phyloP scores from a whole-genome alignment of 37 sponge, comb jelly and placozoan species.

The Bolinopsis microptera region DNA sequence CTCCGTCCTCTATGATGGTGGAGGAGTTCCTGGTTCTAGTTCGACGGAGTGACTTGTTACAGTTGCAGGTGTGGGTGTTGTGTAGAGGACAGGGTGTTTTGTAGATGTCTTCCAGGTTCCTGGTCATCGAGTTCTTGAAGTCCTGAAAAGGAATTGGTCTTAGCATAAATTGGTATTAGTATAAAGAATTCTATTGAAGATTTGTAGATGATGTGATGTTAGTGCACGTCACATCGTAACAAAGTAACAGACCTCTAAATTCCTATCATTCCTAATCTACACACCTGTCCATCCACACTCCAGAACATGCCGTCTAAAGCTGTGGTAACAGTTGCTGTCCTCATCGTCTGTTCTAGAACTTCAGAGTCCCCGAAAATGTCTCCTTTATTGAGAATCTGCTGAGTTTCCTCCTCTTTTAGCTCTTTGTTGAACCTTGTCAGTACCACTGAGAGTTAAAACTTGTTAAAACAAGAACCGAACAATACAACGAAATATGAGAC shows the following conservation, averaged over 20 bases:
- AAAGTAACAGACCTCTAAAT: too few species aligned
- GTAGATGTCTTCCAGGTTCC: constrained; percentile 2
- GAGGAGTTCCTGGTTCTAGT: not conserved
- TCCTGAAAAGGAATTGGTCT: constrained; percentile 18
- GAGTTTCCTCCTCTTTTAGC: constrained; percentile 26
- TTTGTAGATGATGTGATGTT: too few species aligned
- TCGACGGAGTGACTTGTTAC: not conserved
- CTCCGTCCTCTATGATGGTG: not conserved
- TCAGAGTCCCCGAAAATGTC: constrained; percentile 60
- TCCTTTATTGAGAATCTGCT: constrained; percentile 39
- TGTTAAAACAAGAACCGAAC: too few species aligned
- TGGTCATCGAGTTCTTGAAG: constrained; percentile 44
- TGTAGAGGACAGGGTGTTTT: not conserved
- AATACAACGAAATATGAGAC: too few species aligned
- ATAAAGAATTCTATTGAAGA: too few species aligned
- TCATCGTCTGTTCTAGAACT: not conserved
- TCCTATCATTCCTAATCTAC: too few species aligned
- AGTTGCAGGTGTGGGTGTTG: not conserved
- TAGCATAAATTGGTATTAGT: too few species aligned
- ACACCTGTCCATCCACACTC: constrained; percentile 60
- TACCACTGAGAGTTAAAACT: not conserved
- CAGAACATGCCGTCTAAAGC: not conserved
- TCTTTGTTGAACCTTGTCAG: constrained; percentile 52
- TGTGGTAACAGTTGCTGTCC: constrained; percentile 30
- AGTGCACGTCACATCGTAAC: too few species aligned